Percentiles rank a stretch among this genome's conserved stretches.
phyloP scores from a whole-genome alignment of 2,888 invertebrate genomes.

The Nomada ruficornis region DNA sequence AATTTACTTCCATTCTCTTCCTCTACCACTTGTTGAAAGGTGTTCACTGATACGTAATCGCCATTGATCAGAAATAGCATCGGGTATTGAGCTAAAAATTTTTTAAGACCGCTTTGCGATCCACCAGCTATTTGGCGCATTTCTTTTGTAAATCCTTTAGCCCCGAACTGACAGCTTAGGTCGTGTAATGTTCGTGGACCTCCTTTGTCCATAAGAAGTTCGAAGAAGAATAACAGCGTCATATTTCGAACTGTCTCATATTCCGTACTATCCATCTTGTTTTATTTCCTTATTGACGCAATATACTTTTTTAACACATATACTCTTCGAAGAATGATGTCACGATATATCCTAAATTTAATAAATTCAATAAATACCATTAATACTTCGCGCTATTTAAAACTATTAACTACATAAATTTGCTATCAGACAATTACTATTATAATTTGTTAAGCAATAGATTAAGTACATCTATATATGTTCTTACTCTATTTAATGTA shows the following conservation, averaged over 20 bases:
- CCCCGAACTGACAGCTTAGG: slow-evolving; percentile 99
- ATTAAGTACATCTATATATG: background rate
- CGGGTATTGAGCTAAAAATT: slow-evolving; percentile 98
- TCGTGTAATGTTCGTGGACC: slow-evolving; percentile 98
- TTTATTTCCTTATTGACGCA: slow-evolving; percentile 15
- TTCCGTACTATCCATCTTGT: slow-evolving; percentile 95
- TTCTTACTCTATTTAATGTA: background rate
- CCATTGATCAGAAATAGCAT: slow-evolving; percentile 97
- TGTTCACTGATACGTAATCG: slow-evolving; percentile 94
- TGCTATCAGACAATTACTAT: background rate
- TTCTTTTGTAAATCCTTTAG: slow-evolving; percentile 99
- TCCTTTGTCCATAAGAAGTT: slow-evolving; percentile 98
- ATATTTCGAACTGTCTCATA: slow-evolving; percentile 97
- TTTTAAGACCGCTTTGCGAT: slow-evolving; percentile 97
- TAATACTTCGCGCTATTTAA: background rate
- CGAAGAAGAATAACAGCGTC: slow-evolving; percentile 99
- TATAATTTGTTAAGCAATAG: background rate
- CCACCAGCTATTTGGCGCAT: slow-evolving; percentile 98
- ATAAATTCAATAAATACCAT: slow-evolving; percentile 17
- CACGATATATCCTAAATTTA: slow-evolving; percentile 53
- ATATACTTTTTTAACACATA: slow-evolving; percentile 49
- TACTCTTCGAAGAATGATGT: slow-evolving; percentile 46
- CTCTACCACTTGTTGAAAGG: slow-evolving; percentile 89
- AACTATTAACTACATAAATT: background rate
- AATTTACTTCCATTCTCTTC: slow-evolving; percentile 85